Evolutionary conservation across 2,113 vertebrate genomes (phyloP), one percentile per base, ranked within the genome.

Genomic region (Oryzias woworae): DNA sequence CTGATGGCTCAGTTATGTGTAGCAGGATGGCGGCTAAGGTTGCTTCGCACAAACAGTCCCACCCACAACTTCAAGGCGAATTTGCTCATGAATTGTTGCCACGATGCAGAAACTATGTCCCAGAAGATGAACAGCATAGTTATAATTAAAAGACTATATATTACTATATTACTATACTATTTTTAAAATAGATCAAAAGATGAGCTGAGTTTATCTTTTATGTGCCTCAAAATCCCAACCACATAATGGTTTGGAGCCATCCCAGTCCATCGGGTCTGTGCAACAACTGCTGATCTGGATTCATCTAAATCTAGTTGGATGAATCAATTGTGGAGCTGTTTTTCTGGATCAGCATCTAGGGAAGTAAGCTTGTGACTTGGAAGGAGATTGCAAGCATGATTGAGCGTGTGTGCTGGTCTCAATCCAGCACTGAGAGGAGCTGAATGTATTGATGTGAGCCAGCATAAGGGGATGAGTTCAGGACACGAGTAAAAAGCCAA

Each of bases 401-500:
- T 65, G 59, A 52, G 47, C 58, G 41, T 63, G 59, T 69, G 58
- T 76, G 58, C 71, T 83, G 81, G 64, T 77, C 46, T 68, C 63
- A 59, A 52, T 73, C 77, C 79, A 77, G 76, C 24, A 3, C 81
- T 85, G 70, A 57, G 58, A 76, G 58, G 66, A 82, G 71, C 59
- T 65, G 71, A 55, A 81, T 69, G 71, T 59, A 47, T 46, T 20
- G 51, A 61, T 62, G 53, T 49, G 55, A 83, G 69, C 53, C 71
- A 28, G 72, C 73, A 71, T 80, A 71, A 78, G 26, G 7, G 67
- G 75, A 81, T 79, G 72, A 73, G 55, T 67, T 62, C 56, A 43
- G 60, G 83, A 62, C 78, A 81, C 76, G 62, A 74, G 80, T 84
- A 82, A 54, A 75, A 73, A 7, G 82, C 85, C 84, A 87, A 78